A percentile compares a stretch with the other conserved stretches of the same genome.
Evolutionary conservation across 2,888 invertebrate genomes (phyloP).

Genomic region (Aromia moschata): DNA sequence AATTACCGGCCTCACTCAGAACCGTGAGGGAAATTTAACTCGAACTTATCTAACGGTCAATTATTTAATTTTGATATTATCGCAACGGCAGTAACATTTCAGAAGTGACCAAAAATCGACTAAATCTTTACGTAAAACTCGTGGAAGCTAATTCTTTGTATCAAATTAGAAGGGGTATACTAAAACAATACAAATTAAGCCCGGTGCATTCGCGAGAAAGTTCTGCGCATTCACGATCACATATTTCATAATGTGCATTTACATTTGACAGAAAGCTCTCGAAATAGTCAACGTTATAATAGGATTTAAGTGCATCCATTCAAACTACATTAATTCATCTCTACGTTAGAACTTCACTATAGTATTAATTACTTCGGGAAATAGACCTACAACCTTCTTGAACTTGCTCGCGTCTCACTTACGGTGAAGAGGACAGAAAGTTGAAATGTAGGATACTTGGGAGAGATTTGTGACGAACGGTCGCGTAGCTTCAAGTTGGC

Average conservation of each 20-base stretch:
- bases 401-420: conserved; percentile 21
- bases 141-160: too few relatives aligned
- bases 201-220: too few relatives aligned
- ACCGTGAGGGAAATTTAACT: background rate
- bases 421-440: conserved; percentile 25
- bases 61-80: background rate
- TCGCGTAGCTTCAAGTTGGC: conserved; percentile 28
- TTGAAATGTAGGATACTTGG: conserved; percentile 28
- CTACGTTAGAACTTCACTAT: background rate
- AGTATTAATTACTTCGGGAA: conserved; percentile 21
- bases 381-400: conserved; percentile 22
- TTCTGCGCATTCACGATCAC: too few relatives aligned
- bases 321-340: background rate
- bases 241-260: background rate
- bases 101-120: too few relatives aligned
- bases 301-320: background rate
- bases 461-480: conserved; percentile 28
- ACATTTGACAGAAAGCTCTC: background rate
- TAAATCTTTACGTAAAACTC: too few relatives aligned
- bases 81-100: too few relatives aligned
- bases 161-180: too few relatives aligned
- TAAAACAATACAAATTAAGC: too few relatives aligned
- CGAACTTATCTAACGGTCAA: background rate
- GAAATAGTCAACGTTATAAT: background rate
- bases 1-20: conserved; percentile 14